These are phyloP conservation scores for Zoanthus solanderi DNA, from an alignment of 92 coral and sea anemone species.

Conservation along the genomic window DNA sequence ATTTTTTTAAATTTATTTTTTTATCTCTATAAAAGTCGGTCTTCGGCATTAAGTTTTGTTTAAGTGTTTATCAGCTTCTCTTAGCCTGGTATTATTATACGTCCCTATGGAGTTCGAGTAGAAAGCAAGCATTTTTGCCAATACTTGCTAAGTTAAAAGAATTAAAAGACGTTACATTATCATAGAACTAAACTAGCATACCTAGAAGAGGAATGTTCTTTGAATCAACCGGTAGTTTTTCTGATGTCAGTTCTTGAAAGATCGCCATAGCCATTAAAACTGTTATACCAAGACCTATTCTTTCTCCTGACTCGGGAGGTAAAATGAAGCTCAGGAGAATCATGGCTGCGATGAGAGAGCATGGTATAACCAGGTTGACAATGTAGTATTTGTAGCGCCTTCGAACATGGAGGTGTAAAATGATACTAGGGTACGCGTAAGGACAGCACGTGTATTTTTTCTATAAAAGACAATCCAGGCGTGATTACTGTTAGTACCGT, in stretches of 20 bases:
- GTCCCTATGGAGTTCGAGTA: too few species aligned
- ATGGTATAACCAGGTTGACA: constrained; percentile 84
- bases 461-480: constrained; percentile 36
- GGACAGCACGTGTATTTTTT: constrained; percentile 69
- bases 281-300: constrained; percentile 85
- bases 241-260: constrained; percentile 89
- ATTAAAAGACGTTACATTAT: too few species aligned
- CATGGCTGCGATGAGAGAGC: constrained; percentile 87
- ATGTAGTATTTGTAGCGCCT: constrained; percentile 84
- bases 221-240: constrained; percentile 84
- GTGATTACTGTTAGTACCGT: background rate
- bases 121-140: too few species aligned
- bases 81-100: too few species aligned
- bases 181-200: constrained; percentile 4
- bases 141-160: too few species aligned
- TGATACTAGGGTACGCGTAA: constrained; percentile 74
- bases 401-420: constrained; percentile 66
- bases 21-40: too few species aligned
- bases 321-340: constrained; percentile 78
- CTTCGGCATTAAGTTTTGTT: too few species aligned
- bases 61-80: too few species aligned
- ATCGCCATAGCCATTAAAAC: constrained; percentile 95
- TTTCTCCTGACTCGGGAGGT: constrained; percentile 91
- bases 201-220: constrained; percentile 78
- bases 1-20: too few species aligned